Evolutionary conservation across 2,113 vertebrate genomes (phyloP).

Genomic region (Aviceda subcristata): DNA sequence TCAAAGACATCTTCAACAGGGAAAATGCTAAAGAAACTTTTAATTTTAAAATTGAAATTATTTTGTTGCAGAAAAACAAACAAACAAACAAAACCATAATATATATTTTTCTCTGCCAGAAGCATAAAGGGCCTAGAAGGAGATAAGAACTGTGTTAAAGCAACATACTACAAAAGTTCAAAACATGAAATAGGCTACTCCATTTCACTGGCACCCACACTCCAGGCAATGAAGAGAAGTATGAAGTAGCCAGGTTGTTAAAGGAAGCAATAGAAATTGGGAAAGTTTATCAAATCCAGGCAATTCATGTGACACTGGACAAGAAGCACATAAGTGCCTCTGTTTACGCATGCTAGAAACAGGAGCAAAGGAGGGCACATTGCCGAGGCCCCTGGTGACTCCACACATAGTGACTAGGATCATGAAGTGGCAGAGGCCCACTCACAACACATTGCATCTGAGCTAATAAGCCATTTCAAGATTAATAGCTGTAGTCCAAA

Average conservation of each 20-base stretch:
- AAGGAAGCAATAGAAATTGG: not conserved
- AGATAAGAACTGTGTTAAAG: not conserved
- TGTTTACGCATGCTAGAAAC: not conserved
- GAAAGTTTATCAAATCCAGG: not conserved
- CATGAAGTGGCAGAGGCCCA: not conserved
- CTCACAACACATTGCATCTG: not conserved
- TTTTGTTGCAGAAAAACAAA: not conserved
- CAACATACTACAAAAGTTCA: not conserved
- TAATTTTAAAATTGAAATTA: not conserved
- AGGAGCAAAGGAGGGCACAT: not conserved
- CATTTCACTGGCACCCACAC: not conserved
- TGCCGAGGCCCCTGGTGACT: not conserved
- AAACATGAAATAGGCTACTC: not conserved
- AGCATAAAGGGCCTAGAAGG: not conserved
- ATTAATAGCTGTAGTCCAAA: not conserved
- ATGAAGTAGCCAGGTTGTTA: not conserved
- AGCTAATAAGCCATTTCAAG: not conserved
- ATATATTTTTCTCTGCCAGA: not conserved
- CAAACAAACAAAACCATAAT: not conserved
- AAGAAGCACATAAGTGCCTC: not conserved
- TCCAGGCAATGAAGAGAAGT: not conserved
- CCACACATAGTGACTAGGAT: rapidly evolving
- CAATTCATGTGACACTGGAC: not conserved
- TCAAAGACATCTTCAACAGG: not conserved
- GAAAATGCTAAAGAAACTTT: not conserved